These are phyloP conservation scores for Cheilosia vernalis DNA, from an alignment of 2,888 invertebrate genomes.

Conservation along the genomic window DNA sequence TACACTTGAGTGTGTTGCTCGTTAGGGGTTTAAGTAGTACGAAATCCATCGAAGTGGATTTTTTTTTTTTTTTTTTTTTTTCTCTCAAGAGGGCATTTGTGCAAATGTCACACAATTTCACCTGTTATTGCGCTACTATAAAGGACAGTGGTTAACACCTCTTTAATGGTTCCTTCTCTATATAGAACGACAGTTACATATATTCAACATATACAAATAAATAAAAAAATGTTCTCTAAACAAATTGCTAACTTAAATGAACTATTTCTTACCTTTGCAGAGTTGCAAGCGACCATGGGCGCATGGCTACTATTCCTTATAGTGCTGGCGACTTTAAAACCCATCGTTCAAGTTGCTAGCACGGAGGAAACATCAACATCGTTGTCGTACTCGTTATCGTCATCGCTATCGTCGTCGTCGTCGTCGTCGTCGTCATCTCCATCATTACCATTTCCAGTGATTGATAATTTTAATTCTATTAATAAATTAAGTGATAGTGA, in stretches of 20 bases:
- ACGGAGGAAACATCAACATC: constrained; percentile 82
- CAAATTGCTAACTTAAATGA: constrained; percentile 4
- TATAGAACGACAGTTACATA: neutral
- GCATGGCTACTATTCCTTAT: constrained; percentile 84
- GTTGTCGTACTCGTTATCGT: constrained; percentile 70
- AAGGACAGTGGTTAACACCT: constrained; percentile 47
- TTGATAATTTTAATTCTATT: constrained; percentile 74
- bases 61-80: constrained; percentile 1
- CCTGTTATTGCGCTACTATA: constrained; percentile 41
- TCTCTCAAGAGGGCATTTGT: neutral
- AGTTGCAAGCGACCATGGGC: constrained; percentile 84
- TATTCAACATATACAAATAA: neutral
- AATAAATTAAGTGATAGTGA: constrained; percentile 75
- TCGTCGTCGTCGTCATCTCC: constrained; percentile 67
- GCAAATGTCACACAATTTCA: constrained; percentile 50
- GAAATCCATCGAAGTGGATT: constrained; percentile 33
- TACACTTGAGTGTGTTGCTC: constrained; percentile 59
- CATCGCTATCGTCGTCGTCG: constrained; percentile 70
- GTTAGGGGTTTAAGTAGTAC: constrained; percentile 62
- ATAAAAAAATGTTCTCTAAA: neutral
- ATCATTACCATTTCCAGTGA: constrained; percentile 71
- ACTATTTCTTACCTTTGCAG: constrained; percentile 80
- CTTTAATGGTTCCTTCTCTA: constrained; percentile 16
- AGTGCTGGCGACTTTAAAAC: constrained; percentile 84
- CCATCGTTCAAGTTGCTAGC: constrained; percentile 84